These are phyloP conservation scores for Gasteruption jaculator DNA, from an alignment of 2,888 invertebrate species.

Conservation along the genomic window DNA sequence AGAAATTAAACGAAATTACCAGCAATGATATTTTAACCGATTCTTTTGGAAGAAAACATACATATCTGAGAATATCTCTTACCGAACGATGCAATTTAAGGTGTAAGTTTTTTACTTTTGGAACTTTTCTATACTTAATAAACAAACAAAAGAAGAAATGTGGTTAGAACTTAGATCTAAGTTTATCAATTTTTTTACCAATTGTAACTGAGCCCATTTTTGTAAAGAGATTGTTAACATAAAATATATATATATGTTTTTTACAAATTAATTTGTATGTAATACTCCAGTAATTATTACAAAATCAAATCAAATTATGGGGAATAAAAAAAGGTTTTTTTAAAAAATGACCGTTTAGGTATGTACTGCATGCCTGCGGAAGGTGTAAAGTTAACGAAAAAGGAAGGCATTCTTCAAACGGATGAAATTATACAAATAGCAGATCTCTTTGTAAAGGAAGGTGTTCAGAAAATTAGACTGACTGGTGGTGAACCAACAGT, in stretches of 20 bases:
- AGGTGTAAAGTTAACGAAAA: constrained; percentile 80
- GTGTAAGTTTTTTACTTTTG: constrained; percentile 64
- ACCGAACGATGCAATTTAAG: constrained; percentile 95
- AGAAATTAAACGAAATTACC: constrained; percentile 27
- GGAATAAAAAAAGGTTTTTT: too few species aligned
- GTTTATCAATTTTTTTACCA: neutral
- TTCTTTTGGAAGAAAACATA: constrained; percentile 81
- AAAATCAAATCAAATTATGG: constrained; percentile 6
- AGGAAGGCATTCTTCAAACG: constrained; percentile 68
- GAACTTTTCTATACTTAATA: constrained; percentile 9
- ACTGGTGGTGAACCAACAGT: constrained; percentile 98
- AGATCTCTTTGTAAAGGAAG: constrained; percentile 79
- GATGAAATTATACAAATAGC: constrained; percentile 79
- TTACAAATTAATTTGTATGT: neutral
- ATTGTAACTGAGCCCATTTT: too few species aligned
- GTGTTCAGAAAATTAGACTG: constrained; percentile 87
- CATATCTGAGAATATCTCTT: constrained; percentile 91
- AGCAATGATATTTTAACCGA: constrained; percentile 61
- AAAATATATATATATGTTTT: too few species aligned
- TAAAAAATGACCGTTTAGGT: constrained; percentile 57
- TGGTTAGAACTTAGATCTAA: constrained; percentile 8
- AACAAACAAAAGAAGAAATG: too few species aligned
- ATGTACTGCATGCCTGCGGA: constrained; percentile 98
- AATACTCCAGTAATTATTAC: neutral
- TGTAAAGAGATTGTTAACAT: too few species aligned